phyloP scores from a whole-genome alignment of 2,797 vertebrate genomes.

The Tragopan temminckii region DNA sequence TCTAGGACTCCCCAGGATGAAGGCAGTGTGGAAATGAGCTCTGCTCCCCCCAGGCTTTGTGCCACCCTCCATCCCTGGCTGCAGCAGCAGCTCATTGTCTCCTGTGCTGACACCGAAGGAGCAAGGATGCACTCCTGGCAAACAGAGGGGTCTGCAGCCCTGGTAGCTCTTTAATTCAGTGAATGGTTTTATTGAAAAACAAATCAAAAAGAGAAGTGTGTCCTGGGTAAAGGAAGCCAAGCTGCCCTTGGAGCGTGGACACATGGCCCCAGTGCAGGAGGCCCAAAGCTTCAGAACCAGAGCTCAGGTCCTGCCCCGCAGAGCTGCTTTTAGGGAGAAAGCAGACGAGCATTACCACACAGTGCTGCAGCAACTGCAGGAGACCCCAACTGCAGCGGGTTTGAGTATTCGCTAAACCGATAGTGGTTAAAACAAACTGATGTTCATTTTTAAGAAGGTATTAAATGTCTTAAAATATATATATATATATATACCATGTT shows the following conservation, averaged over 20 bases:
- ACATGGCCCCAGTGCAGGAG: background rate
- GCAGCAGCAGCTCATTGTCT: background rate
- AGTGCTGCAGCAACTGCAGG: conserved; percentile 4
- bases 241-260: background rate
- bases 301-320: too few relatives aligned
- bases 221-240: background rate
- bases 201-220: background rate
- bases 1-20: background rate
- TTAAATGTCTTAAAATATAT: background rate
- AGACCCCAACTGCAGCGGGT: background rate
- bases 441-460: conserved; percentile 55
- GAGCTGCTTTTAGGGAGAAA: conserved; percentile 17
- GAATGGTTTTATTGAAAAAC: conserved; percentile 44
- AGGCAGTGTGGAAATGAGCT: background rate
- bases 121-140: rapidly evolving
- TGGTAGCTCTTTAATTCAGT: background rate
- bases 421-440: conserved; percentile 37
- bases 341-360: background rate
- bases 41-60: background rate
- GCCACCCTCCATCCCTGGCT: background rate
- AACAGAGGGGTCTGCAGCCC: conserved; percentile 7
- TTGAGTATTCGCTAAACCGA: background rate
- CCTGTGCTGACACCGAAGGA: background rate
- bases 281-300: too few relatives aligned
- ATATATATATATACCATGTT: background rate